phyloP scores from a whole-genome alignment of 2,888 invertebrate genomes.

The Tachina lurida region DNA sequence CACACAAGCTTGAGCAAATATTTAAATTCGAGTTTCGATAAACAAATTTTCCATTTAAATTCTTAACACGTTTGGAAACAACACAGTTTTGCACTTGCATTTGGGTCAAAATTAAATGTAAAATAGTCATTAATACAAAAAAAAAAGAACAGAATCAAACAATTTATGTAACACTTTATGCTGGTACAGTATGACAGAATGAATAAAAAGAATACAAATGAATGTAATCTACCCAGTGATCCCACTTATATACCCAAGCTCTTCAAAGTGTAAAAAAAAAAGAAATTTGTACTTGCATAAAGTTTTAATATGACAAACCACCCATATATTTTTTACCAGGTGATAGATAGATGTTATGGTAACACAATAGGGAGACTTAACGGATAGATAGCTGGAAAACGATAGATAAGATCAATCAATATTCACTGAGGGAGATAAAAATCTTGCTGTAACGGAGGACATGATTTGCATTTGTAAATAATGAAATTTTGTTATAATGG shows the following conservation, averaged over 20 bases:
- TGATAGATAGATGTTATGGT: constrained; percentile 34
- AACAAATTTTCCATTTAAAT: constrained; percentile 49
- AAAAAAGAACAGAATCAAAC: constrained; percentile 39
- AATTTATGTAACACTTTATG: constrained; percentile 74
- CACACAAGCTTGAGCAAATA: constrained; percentile 59
- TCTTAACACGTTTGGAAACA: constrained; percentile 55
- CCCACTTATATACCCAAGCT: constrained; percentile 76
- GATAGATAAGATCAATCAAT: constrained; percentile 79
- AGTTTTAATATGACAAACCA: constrained; percentile 29
- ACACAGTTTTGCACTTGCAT: constrained; percentile 25
- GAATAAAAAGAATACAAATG: constrained; percentile 76
- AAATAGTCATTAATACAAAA: constrained; percentile 25
- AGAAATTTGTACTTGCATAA: background rate
- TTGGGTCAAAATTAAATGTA: constrained; percentile 57
- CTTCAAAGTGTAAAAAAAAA: constrained; percentile 9
- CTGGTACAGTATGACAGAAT: constrained; percentile 72
- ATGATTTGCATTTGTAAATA: constrained; percentile 54
- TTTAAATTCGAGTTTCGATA: constrained; percentile 53
- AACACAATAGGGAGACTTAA: constrained; percentile 54
- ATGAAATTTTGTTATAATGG: constrained; percentile 19
- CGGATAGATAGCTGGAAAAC: constrained; percentile 17
- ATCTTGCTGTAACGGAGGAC: constrained; percentile 51
- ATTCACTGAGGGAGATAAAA: constrained; percentile 70
- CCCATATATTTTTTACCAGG: constrained; percentile 62
- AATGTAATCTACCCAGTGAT: constrained; percentile 77